A percentile compares a stretch with the other conserved stretches of the same genome.
Conservation (phyloP, 2,888 invertebrate species). For the Archips xylosteana region DNA sequence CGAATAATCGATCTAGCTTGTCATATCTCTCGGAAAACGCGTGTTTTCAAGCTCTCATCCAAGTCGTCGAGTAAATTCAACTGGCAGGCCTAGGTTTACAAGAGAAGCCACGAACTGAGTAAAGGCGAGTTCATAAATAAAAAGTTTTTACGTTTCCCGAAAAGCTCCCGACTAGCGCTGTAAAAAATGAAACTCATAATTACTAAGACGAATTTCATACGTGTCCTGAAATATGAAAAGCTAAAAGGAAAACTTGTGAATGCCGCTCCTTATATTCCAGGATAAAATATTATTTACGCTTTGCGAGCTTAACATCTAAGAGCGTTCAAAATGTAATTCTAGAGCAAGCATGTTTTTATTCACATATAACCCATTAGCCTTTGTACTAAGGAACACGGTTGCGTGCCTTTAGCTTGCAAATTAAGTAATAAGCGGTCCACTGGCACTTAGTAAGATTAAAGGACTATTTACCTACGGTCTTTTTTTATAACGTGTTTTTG, state of each 20-base stretch:
- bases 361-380: conserved; percentile 14
- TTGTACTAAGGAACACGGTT: conserved; percentile 4
- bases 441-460: conserved; percentile 6
- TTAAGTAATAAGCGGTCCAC: conserved; percentile 14
- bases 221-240: conserved; percentile 17
- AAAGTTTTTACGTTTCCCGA: not conserved
- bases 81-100: too few species aligned
- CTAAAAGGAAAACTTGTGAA: conserved; percentile 13
- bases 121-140: too few species aligned
- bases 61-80: too few species aligned
- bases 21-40: too few species aligned
- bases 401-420: conserved; percentile 20
- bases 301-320: conserved; percentile 1
- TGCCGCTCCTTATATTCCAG: conserved; percentile 2
- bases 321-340: conserved; percentile 23
- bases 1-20: too few species aligned
- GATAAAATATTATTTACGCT: conserved; percentile 13
- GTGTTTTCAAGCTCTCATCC: too few species aligned
- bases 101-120: too few species aligned
- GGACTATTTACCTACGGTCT: not conserved
- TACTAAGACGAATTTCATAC: conserved; percentile 2
- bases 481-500: not conserved
- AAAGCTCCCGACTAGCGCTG: not conserved
- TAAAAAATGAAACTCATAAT: conserved; percentile 1
- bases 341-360: conserved; percentile 13